Base-by-base conservation (phyloP, 92 coral and sea anemone species). In the Zoanthus sociatus region DNA sequence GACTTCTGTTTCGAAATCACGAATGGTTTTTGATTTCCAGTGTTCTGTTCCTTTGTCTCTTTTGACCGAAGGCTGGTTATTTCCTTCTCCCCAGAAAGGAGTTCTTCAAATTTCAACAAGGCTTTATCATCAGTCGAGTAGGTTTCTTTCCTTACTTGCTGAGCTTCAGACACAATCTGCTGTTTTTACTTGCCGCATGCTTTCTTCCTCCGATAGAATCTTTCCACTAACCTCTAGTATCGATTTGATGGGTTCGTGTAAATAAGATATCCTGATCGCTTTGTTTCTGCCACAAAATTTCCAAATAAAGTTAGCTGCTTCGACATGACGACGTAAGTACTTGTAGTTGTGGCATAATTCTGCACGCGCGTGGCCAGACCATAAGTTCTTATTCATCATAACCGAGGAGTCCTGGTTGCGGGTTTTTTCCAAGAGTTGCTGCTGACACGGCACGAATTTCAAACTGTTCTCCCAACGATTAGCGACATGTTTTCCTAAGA, bases 111-210 rank as follows among this genome's bases (percentile, higher is more conserved):
- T 74, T 74, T 74, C 78, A 74, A 55, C 83, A 78, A 78, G 69
- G 83, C 83, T 53, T 58, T 60, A 55, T 58, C 83, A 78, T 78
- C 83, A 55, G 69, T 53, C 50, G 70, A 78, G 71, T 78, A 78
- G 50, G 68, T 78, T 60, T 78, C 83, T 78, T 58, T 78, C 83
- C 83, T 55, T 60, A 78, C 50, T 58, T 53, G 71, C 51, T 78
- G 83, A 55, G 83, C 83, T 78, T 78, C 83, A 78, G 83, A 78
- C 68, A 78, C 83, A 78, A 78, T 78, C 70, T 78, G 70, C 83
- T 78, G 83, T 60, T 78, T 78, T 78, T 70, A 58, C 83, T 60
- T 78, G 83, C 83, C 83, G 48, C 83, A 55, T 55, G 71, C 68
- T 78, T 78, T 78, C 26, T 78, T 78, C 83, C 82, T 78, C 78